These are phyloP conservation scores for Gymnoscopelus microlampas DNA, from an alignment of 2,797 vertebrate genomes.

Conservation along the genomic window DNA sequence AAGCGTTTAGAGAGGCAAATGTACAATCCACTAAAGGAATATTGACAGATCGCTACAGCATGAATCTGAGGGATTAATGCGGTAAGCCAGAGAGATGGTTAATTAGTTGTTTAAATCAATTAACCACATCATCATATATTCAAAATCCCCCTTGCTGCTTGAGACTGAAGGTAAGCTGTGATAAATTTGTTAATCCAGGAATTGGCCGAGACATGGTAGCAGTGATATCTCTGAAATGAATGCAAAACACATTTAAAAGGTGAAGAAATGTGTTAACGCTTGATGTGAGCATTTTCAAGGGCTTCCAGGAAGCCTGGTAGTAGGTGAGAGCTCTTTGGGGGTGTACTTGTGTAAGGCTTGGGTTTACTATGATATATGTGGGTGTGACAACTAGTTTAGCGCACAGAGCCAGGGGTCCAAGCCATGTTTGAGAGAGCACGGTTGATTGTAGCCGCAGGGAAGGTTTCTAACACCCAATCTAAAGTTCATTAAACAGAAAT, in stretches of 20 bases:
- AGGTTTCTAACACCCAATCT: slow-evolving; percentile 73
- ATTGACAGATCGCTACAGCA: slow-evolving; percentile 37
- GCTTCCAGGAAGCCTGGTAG: too few relatives aligned
- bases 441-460: slow-evolving; percentile 66
- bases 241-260: slow-evolving; percentile 21
- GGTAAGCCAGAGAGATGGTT: slow-evolving; percentile 47
- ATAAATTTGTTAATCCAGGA: slow-evolving; percentile 44
- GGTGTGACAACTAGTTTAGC: slow-evolving; percentile 46
- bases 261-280: too few relatives aligned
- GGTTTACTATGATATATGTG: slow-evolving; percentile 62
- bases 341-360: slow-evolving; percentile 40
- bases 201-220: slow-evolving; percentile 31
- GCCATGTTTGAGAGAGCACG: slow-evolving; percentile 58
- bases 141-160: slow-evolving; percentile 53
- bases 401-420: slow-evolving; percentile 53
- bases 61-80: slow-evolving; percentile 53
- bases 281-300: too few relatives aligned
- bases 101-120: slow-evolving; percentile 68
- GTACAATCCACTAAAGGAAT: slow-evolving; percentile 25
- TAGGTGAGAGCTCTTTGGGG: slow-evolving; percentile 38
- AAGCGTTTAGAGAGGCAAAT: slow-evolving; percentile 24
- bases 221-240: slow-evolving; percentile 6
- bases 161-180: slow-evolving; percentile 34
- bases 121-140: slow-evolving; percentile 58
- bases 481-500: slow-evolving; percentile 75